Evolutionary conservation across 1,140 invertebrate genomes (phyloP).

Genomic region (Drosophila sucinea): DNA sequence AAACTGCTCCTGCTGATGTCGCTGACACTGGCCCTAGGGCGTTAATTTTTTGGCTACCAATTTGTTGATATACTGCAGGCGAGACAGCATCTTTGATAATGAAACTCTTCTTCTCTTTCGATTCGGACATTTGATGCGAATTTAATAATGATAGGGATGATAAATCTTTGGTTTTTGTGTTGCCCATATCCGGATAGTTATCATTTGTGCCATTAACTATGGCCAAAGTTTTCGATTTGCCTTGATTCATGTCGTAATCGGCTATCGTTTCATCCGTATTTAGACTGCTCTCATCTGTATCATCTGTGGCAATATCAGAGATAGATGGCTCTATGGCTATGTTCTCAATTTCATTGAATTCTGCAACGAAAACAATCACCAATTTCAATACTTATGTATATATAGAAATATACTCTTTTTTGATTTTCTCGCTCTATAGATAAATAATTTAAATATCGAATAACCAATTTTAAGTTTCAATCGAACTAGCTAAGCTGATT

Average conservation of each 20-base stretch:
- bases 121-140: conserved; percentile 47
- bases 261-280: conserved; percentile 19
- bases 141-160: conserved; percentile 68
- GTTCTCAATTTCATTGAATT: conserved; percentile 74
- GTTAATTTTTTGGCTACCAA: conserved; percentile 71
- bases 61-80: conserved; percentile 47
- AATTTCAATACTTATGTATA: neutral
- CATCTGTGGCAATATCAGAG: conserved; percentile 13
- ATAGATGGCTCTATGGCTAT: conserved; percentile 27
- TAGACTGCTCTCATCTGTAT: conserved; percentile 40
- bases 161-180: conserved; percentile 56
- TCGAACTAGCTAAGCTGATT: too few species aligned
- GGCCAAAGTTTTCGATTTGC: conserved; percentile 30
- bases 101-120: conserved; percentile 47
- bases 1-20: conserved; percentile 15
- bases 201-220: conserved; percentile 47
- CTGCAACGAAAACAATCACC: conserved; percentile 27
- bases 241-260: conserved; percentile 70
- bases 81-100: conserved; percentile 36
- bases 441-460: too few species aligned
- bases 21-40: conserved; percentile 50
- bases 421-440: too few species aligned
- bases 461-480: too few species aligned
- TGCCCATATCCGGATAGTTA: conserved; percentile 25
- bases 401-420: too few species aligned